Conservation (phyloP, 2,113 vertebrate genomes). For the Arenaria interpres region DNA sequence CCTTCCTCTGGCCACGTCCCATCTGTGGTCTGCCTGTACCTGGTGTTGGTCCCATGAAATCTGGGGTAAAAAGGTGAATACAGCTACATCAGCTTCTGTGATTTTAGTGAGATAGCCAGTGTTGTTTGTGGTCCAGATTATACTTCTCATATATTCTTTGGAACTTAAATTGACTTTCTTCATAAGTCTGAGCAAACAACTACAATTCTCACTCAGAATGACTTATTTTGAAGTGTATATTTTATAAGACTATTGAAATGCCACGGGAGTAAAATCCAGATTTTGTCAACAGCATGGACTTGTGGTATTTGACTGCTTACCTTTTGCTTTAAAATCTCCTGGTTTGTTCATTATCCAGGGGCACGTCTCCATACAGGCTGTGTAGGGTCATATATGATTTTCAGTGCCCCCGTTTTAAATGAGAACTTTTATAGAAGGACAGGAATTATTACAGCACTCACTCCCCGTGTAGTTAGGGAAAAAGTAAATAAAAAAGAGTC, state of each 20-base stretch:
- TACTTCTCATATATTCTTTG: not conserved
- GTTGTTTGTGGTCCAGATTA: not conserved
- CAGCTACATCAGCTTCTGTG: rapidly evolving
- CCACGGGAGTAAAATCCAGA: not conserved
- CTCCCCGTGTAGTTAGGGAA: not conserved
- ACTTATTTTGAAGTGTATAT: not conserved
- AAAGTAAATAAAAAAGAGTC: not conserved
- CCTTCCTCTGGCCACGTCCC: not conserved
- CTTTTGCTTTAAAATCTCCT: not conserved
- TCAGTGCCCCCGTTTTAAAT: not conserved
- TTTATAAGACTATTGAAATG: not conserved
- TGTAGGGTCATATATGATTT: not conserved
- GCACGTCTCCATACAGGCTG: not conserved
- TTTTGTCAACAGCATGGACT: not conserved
- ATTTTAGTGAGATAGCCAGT: rapidly evolving
- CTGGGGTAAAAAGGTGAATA: not conserved
- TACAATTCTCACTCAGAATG: not conserved
- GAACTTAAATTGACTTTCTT: not conserved
- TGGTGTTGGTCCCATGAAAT: not conserved
- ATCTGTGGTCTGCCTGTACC: not conserved
- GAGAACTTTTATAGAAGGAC: not conserved
- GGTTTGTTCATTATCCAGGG: not conserved
- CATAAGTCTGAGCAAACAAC: not conserved
- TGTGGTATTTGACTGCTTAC: not conserved
- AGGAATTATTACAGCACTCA: not conserved